Conservation (phyloP, 2,888 invertebrate genomes). For the Acrobasis repandana region DNA sequence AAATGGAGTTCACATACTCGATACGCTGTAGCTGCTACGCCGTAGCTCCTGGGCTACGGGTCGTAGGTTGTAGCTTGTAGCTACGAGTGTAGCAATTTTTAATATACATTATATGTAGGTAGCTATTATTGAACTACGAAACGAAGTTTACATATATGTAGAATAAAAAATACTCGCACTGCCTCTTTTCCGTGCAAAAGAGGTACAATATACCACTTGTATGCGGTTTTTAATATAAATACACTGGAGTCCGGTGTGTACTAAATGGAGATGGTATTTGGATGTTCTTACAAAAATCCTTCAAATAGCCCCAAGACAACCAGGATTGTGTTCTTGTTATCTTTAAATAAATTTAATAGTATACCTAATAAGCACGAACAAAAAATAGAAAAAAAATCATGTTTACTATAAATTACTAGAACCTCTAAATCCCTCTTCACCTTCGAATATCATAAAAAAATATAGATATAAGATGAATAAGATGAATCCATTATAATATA, state of each 20-base stretch:
- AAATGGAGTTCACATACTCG: background rate
- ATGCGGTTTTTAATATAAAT: background rate
- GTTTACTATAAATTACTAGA: background rate
- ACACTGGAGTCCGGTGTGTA: background rate
- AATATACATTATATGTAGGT: background rate
- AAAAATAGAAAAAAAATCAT: no score
- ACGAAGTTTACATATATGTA: background rate
- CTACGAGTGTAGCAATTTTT: background rate
- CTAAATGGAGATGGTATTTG: background rate
- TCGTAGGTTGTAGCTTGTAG: background rate
- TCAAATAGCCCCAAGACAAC: background rate
- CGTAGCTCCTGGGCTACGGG: background rate
- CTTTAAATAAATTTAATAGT: no score
- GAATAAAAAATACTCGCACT: background rate
- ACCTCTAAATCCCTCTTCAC: background rate
- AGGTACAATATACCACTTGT: background rate
- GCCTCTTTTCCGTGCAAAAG: slow-evolving; percentile 8
- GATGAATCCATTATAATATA: background rate
- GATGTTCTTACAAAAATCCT: background rate
- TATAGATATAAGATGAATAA: background rate
- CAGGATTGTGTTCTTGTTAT: background rate
- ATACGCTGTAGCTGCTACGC: slow-evolving; percentile 2
- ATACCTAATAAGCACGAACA: no score
- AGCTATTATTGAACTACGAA: background rate
- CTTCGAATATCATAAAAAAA: slow-evolving; percentile 1